Conservation (phyloP, 2,797 vertebrate species). For the Scleropages formosus region DNA sequence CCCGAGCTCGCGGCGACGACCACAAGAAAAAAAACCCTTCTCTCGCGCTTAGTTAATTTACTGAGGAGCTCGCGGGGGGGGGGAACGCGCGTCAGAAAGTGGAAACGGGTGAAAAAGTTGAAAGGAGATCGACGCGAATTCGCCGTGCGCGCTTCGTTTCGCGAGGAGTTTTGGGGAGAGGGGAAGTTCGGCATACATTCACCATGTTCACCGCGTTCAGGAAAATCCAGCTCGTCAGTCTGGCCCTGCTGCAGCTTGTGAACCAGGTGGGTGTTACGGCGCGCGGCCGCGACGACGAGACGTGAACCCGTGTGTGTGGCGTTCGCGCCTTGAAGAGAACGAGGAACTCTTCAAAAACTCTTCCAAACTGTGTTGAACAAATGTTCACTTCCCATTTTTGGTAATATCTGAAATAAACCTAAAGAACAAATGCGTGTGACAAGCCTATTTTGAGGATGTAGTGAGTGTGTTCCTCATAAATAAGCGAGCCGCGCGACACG, state of each 20-base stretch:
- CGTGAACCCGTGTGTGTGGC: neutral
- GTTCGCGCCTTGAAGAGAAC: too few species aligned
- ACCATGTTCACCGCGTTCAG: neutral
- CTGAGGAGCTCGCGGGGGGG: too few species aligned
- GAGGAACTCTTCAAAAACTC: too few species aligned
- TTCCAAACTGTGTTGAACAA: too few species aligned
- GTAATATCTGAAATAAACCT: too few species aligned
- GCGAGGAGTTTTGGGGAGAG: neutral
- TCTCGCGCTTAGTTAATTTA: too few species aligned
- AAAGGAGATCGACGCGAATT: neutral
- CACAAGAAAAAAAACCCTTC: constrained; percentile 6
- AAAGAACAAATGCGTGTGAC: too few species aligned
- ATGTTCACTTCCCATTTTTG: too few species aligned
- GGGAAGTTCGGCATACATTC: too few species aligned
- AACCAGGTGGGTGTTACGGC: constrained; percentile 26
- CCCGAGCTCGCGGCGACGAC: neutral
- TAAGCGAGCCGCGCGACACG: too few species aligned
- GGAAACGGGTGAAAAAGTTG: neutral
- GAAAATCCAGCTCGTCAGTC: constrained; percentile 14
- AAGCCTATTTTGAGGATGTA: too few species aligned
- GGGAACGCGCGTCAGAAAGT: neutral
- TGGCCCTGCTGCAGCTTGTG: constrained; percentile 14
- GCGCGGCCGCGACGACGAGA: neutral
- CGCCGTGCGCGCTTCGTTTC: neutral
- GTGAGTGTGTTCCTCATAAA: too few species aligned